Conservation (phyloP, 2,797 vertebrate genomes). For the Choloepus didactylus region DNA sequence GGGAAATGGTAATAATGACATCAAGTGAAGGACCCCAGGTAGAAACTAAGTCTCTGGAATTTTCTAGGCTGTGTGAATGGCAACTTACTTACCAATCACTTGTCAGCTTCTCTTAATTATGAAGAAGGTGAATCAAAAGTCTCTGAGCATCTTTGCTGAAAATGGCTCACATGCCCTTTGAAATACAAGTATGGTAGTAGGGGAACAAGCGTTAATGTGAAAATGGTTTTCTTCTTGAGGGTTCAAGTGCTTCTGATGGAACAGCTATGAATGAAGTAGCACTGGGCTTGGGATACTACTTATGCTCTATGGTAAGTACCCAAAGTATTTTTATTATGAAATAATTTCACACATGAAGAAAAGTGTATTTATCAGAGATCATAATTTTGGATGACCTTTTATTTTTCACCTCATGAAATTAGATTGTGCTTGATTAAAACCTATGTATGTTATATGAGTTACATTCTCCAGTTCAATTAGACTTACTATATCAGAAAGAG, state of each 20-base stretch:
- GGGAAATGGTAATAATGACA: not conserved
- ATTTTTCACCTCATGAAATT: not conserved
- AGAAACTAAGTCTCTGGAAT: not conserved
- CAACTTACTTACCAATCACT: not conserved
- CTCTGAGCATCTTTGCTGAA: not conserved
- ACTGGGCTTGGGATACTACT: not conserved
- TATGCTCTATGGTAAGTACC: not conserved
- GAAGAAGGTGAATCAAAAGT: not conserved
- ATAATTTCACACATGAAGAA: not conserved
- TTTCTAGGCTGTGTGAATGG: not conserved
- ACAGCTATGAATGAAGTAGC: not conserved
- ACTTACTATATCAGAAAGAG: not conserved
- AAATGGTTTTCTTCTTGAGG: not conserved
- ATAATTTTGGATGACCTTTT: not conserved
- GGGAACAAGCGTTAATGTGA: not conserved
- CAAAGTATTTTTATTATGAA: not conserved
- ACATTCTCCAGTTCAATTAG: not conserved
- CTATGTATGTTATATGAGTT: not conserved
- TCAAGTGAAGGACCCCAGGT: not conserved
- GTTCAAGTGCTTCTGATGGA: not conserved
- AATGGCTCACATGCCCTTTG: not conserved
- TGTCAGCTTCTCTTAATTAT: not conserved
- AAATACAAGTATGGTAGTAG: not conserved
- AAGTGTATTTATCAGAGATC: not conserved
- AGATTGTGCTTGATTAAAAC: constrained; percentile 2